Base-by-base conservation (phyloP, 2,888 invertebrate genomes). In the Lysandra coridon region DNA sequence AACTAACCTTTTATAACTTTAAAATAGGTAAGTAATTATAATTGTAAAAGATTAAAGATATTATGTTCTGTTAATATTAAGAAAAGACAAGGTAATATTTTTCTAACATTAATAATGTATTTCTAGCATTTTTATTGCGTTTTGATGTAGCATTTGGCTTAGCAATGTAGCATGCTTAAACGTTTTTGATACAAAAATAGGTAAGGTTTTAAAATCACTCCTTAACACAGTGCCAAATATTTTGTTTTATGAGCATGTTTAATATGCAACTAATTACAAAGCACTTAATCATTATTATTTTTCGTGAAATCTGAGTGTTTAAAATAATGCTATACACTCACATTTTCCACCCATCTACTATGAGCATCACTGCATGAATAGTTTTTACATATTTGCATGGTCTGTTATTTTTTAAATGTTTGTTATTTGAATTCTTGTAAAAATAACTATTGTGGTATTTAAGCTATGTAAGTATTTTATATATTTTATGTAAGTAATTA, bases 381-480 rank as follows among this genome's bases (percentile, higher is more conserved):
- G 64, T 64, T 37, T 64, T 69, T 37, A 33, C 69, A 69, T 37
- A 69, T 33, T 69, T 69, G 69, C 69, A 69, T 37, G 69, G 14
- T 14, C 14, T 69, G 69, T 69, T 0, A 1, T 33, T 69, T 64
- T 33, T 37, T 4, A 69, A 30, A 12, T 37, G 69, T 69, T 37
- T 69, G 14, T 0, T 14, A 33, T 69, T 69, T 69, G 33, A 12
- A 69, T 69, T 69, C 12, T 69, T 69, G 14, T 37, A 1, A 30
- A 30, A 1, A 4, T 17, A 69, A 14, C 69, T 69, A 14, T 4
- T 12, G 12, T 64, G 12, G 64, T 69, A 33, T 69, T 69, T 69
- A 4, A 30, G 4, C 1, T 69, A 37, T 37, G 69, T 69, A 69
- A 37, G 69, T 69, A 69, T 69, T 69, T 33, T 69, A 30, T 69